Base-by-base conservation (phyloP, 1,140 invertebrate species). In the Tetramorium parvispinum region DNA sequence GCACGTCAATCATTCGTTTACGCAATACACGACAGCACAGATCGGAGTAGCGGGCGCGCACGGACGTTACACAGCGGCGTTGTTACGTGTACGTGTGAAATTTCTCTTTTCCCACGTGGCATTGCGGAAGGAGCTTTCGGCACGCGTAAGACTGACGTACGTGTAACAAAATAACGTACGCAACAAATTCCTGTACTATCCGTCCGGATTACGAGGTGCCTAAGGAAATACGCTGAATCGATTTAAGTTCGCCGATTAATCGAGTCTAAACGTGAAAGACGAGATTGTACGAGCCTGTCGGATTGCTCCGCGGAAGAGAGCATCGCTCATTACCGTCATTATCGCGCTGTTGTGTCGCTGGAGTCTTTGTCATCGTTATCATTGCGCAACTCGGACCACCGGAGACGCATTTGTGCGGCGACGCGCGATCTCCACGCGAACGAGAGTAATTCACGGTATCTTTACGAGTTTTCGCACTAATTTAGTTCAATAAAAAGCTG, bases 301-400 rank as follows among this genome's bases (percentile, higher is more conserved):
- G 57, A 13, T 6, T 7, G n/a, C 57, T 75, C 65, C 46, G 76
- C 77, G 77, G 89, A 91, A 91, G 88, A 91, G 88, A 89, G 87
- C 83, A 83, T 89, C 68, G 87, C 71, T 85, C 88, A 77, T 82
- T 81, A 86, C 65, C 85, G 82, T 85, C 55, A 85, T 91, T 91
- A 91, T 91, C 90, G 82, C 59, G 82, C 40, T 55, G 85, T 90
- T 85, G 91, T 89, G 85, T 85, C 68, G 79, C 73, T 40, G 57
- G 53, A 83, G 71, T 59, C 85, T 89, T 91, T 89, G 91, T 91
- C 75, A 87, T 87, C 89, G 90, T 92, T 92, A 92, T 92, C 91
- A 91, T 92, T 92, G 89, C 89, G 91, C 91, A 92, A 92, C 83
- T 46, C 59, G 82, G 81, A 90, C 86, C 88, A 87, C 70, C 87